Conservation (phyloP, 2,113 vertebrate species). For the Geococcyx californianus region DNA sequence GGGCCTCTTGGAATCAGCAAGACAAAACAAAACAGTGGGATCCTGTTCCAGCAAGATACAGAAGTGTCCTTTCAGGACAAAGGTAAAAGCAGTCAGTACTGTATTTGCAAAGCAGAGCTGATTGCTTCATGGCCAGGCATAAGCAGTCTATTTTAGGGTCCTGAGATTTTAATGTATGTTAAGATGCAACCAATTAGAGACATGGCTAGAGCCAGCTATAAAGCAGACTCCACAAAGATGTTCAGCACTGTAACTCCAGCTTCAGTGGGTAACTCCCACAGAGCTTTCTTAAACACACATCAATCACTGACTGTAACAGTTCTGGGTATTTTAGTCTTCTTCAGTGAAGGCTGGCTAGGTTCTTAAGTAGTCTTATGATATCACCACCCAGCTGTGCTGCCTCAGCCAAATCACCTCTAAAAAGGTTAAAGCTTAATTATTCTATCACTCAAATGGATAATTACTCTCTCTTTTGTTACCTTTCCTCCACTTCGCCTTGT, state of each 20-base stretch:
- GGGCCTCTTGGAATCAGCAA: background rate
- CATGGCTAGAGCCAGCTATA: background rate
- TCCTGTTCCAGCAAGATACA: background rate
- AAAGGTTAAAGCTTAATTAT: background rate
- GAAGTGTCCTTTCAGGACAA: background rate
- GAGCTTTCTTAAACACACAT: background rate
- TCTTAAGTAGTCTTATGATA: background rate
- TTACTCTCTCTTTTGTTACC: background rate
- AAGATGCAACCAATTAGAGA: rapidly evolving
- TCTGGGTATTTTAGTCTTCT: background rate
- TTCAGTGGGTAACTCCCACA: background rate
- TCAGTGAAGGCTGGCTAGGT: background rate
- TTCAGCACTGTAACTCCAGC: background rate
- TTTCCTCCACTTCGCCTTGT: background rate
- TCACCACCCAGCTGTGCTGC: background rate
- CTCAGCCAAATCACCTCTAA: background rate
- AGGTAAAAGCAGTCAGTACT: background rate
- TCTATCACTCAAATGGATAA: background rate
- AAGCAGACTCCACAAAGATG: background rate
- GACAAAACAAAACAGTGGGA: slow-evolving; percentile 45
- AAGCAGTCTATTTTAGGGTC: background rate
- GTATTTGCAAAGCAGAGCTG: background rate
- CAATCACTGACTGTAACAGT: background rate
- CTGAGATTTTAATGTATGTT: background rate
- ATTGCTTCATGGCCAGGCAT: background rate